Evolutionary conservation across 2,797 vertebrate genomes (phyloP).

Genomic region (Megalops cyprinoides): DNA sequence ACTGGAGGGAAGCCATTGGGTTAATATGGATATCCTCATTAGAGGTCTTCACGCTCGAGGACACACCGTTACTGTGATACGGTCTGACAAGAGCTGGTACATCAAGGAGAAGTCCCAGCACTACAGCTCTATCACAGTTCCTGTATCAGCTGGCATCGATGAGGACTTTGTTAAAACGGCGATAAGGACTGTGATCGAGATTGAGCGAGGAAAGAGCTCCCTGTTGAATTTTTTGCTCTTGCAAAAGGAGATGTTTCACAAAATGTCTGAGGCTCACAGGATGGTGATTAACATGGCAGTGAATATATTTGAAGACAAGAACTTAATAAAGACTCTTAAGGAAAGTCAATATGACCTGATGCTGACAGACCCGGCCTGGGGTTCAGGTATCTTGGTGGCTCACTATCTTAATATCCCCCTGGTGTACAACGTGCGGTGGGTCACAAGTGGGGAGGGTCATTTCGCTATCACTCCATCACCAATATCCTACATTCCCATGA

Average conservation of each 20-base stretch:
- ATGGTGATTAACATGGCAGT: constrained; percentile 21
- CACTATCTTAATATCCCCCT: constrained; percentile 18
- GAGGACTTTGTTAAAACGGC: constrained; percentile 52
- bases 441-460: constrained; percentile 7
- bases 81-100: constrained; percentile 61
- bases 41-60: constrained; percentile 52
- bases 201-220: constrained; percentile 56
- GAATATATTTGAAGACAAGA: constrained; percentile 40
- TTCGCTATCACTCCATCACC: constrained; percentile 25
- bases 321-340: constrained; percentile 16
- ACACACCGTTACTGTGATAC: constrained; percentile 48
- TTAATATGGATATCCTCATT: constrained; percentile 62
- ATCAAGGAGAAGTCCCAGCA: constrained; percentile 63
- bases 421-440: constrained; percentile 23
- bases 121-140: constrained; percentile 59
- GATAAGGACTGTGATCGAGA: constrained; percentile 47
- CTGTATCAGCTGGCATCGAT: background rate
- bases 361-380: constrained; percentile 26
- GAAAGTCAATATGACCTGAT: constrained; percentile 24
- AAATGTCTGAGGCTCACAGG: constrained; percentile 52
- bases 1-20: constrained; percentile 61
- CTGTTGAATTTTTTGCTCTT: constrained; percentile 54
- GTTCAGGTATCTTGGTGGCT: constrained; percentile 12
- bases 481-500: constrained; percentile 12
- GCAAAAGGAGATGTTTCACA: constrained; percentile 52